These are phyloP conservation scores for Teleopsis dalmanni DNA, from an alignment of 1,140 invertebrate genomes.

Conservation along the genomic window DNA sequence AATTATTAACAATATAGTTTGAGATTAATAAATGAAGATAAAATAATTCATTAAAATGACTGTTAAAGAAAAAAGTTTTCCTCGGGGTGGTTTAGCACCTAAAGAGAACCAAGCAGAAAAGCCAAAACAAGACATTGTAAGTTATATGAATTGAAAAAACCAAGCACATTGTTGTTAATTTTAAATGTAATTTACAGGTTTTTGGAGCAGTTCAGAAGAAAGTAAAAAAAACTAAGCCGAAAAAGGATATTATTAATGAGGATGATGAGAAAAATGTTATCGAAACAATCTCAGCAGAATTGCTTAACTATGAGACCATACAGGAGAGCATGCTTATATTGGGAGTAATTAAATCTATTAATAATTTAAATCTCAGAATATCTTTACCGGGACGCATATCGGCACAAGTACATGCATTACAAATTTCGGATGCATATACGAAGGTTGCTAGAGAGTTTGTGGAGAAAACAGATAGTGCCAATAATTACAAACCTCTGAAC, in stretches of 20 bases:
- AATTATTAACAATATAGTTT: not conserved
- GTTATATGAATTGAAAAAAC: slow-evolving; percentile 7
- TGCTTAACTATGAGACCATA: slow-evolving; percentile 32
- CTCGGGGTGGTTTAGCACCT: slow-evolving; percentile 31
- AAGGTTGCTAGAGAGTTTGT: slow-evolving; percentile 42
- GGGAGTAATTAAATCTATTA: slow-evolving; percentile 30
- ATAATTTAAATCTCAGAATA: slow-evolving; percentile 27
- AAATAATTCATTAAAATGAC: too few species aligned
- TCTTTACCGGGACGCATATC: slow-evolving; percentile 48
- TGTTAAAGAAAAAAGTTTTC: slow-evolving; percentile 35
- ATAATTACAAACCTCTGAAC: slow-evolving; percentile 35
- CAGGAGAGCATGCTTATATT: slow-evolving; percentile 40
- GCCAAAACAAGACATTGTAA: slow-evolving; percentile 27
- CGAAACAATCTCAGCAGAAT: slow-evolving; percentile 32
- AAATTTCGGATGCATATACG: slow-evolving; percentile 48
- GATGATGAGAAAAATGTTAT: slow-evolving; percentile 18
- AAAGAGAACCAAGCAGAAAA: slow-evolving; percentile 15
- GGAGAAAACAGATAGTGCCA: slow-evolving; percentile 19
- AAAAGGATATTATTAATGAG: slow-evolving; percentile 17
- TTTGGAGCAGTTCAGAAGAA: slow-evolving; percentile 40
- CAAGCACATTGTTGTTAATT: not conserved
- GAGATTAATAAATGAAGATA: not conserved
- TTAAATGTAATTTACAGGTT: slow-evolving; percentile 14
- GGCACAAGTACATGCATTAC: slow-evolving; percentile 43
- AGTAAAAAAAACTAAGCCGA: slow-evolving; percentile 27